Base-by-base conservation (phyloP, 2,113 vertebrate genomes). In the Sander lucioperca region DNA sequence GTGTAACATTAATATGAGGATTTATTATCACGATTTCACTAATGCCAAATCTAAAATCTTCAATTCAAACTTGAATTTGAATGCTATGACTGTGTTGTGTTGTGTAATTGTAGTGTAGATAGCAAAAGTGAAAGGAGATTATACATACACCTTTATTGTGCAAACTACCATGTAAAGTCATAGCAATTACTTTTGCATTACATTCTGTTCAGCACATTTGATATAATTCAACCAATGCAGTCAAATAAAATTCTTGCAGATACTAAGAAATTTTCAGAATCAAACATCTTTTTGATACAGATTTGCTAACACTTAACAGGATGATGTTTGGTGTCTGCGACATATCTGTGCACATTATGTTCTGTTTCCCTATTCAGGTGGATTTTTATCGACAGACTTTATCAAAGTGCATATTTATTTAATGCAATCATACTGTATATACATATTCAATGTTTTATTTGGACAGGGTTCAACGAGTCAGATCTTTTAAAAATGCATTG, bases 381-480 rank as follows among this genome's bases (percentile, higher is more conserved):
- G 21, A 45, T 68, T 3, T 50, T 2, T 45, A 54, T 5, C 57
- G 23, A 72, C 54, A 39, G 47, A 45, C 9, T 72, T 50, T 68
- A 5, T 79, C 30, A 62, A 56, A 69, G 30, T 62, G 54, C 5
- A 66, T 59, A 33, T 64, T 71, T 67, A 74, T 72, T 82, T 73
- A 68, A 61, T 83, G 67, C 48, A 77, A 53, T 53, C 39, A 23
- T 70, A n/a, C n/a, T n/a, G n/a, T n/a, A 51, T 54, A 13, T 53
- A 77, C 25, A 66, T 81, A 50, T 83, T 87, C 36, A 53, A 76
- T 69, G 73, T 81, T 88, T 48, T 64, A 79, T 77, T 74, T 91
- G 59, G 83, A 91, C 74, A 88, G 51, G 43, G 11, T 70, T 71
- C 14, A 65, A 47, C 10, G 43, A 18, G 25, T 57, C n/a, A 75